A percentile compares a stretch with the other conserved stretches of the same genome.
phyloP scores from a whole-genome alignment of 2,888 invertebrate species.

The Dicranocentrus wangi region DNA sequence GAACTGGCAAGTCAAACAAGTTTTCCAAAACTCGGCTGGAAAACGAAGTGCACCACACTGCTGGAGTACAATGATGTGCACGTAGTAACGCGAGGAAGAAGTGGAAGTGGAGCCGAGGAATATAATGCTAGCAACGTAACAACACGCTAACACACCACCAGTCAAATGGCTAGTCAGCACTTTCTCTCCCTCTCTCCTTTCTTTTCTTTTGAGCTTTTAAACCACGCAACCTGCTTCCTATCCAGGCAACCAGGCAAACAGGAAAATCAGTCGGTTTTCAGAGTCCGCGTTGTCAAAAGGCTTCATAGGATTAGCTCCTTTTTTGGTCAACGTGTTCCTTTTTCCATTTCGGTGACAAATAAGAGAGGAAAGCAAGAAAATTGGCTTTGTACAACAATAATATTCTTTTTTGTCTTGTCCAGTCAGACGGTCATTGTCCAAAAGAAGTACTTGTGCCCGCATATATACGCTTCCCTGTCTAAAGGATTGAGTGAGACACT shows the following conservation, averaged over 20 bases:
- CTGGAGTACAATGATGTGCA: no score
- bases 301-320: conserved; percentile 16
- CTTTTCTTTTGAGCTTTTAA: neutral
- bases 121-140: neutral
- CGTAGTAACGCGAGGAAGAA: no score
- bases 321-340: neutral
- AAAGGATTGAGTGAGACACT: no score
- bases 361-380: neutral
- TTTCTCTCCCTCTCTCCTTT: conserved; percentile 19
- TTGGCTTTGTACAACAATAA: neutral
- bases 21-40: no score
- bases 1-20: no score
- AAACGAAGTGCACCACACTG: no score
- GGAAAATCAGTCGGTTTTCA: conserved; percentile 34
- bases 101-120: no score
- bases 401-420: neutral
- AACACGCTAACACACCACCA: neutral
- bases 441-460: no score
- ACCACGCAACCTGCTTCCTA: conserved; percentile 1
- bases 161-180: conserved; percentile 16
- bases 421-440: neutral
- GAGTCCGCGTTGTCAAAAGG: conserved; percentile 47
- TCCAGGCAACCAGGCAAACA: conserved; percentile 14
- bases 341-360: neutral
- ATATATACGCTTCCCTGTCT: no score